Percentiles rank a stretch among this genome's conserved stretches.
These are phyloP conservation scores for Amblyopsis hoosieri DNA, from an alignment of 2,797 vertebrate genomes.

Conservation along the genomic window DNA sequence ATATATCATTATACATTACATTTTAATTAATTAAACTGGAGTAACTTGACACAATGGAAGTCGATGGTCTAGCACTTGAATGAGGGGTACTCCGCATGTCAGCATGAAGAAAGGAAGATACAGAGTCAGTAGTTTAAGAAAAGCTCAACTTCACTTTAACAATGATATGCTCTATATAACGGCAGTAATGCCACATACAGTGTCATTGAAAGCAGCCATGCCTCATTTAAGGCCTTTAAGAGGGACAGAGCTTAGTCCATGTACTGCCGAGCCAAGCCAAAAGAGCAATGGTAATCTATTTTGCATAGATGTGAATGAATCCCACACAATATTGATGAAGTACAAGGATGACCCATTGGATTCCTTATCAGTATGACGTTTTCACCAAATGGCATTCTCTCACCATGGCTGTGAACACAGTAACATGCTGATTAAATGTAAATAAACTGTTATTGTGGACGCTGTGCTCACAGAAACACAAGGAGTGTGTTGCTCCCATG, in stretches of 20 bases:
- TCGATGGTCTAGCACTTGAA: too few relatives aligned
- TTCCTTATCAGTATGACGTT: slow-evolving; percentile 69
- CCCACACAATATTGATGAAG: slow-evolving; percentile 69
- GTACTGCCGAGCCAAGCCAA: slow-evolving; percentile 58
- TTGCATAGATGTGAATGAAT: slow-evolving; percentile 54
- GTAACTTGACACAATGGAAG: too few relatives aligned
- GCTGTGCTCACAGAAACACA: slow-evolving; percentile 20
- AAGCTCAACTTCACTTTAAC: too few relatives aligned
- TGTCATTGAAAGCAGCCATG: too few relatives aligned
- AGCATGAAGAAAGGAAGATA: too few relatives aligned
- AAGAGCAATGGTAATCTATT: slow-evolving; percentile 66
- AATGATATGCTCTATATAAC: too few relatives aligned
- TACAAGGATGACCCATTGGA: slow-evolving; percentile 50
- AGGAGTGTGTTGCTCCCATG: not conserved
- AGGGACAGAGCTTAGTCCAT: slow-evolving; percentile 61
- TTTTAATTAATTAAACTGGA: too few relatives aligned
- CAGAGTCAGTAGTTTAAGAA: too few relatives aligned
- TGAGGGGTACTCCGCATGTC: too few relatives aligned
- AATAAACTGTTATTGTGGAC: slow-evolving; percentile 46
- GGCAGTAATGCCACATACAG: too few relatives aligned
- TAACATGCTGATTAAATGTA: slow-evolving; percentile 39
- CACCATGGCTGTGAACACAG: too few relatives aligned
- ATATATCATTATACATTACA: too few relatives aligned
- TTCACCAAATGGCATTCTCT: slow-evolving; percentile 52
- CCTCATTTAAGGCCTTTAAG: slow-evolving; percentile 10